Base-by-base conservation (phyloP, 2,888 invertebrate genomes). In the Andrena minutula region DNA sequence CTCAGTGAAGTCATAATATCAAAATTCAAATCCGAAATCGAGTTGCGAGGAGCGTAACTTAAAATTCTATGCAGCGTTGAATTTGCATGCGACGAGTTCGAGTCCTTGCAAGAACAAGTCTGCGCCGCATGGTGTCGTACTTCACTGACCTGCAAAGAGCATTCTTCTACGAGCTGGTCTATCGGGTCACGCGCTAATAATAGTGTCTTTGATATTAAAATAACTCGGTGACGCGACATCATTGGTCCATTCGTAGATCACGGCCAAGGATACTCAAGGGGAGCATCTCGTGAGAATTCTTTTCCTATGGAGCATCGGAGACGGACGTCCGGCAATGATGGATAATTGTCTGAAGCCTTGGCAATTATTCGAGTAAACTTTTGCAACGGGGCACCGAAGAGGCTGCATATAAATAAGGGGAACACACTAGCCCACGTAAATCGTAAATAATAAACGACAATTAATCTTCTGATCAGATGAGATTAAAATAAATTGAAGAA, bases 131-230 rank as follows among this genome's bases (percentile, higher is more conserved):
- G 35, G 28, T n/a, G 58, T 32, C 53, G 75, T 61, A 56, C 66
- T 71, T 51, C 51, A 53, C 56, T 78, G 81, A 87, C 63, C 83
- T 63, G 65, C 69, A 49, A 58, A 66, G 56, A 83, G 58, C 66
- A 83, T 83, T 83, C 78, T 83, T 77, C 70, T 65, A 76, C 74
- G 73, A 73, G 74, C 79, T 30, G 47, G 51, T 79, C 72, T 78
- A 84, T 79, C 79, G 70, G 64, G 81, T 71, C 72, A 64, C 64
- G 78, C 75, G 78, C 79, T 86, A 86, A 83, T 86, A 87, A 87
- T 87, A 87, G 81, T 30, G 81, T 53, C 85, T 85, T 86, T 85
- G 85, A 87, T 87, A 87, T 87, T 87, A 85, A 87, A 86, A 87
- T 82, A 85, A 85, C 85, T 78, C 71, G 53, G 66, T 71, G 72